These are phyloP conservation scores for Tillus elongatus DNA, from an alignment of 2,888 invertebrate genomes.

Conservation along the genomic window DNA sequence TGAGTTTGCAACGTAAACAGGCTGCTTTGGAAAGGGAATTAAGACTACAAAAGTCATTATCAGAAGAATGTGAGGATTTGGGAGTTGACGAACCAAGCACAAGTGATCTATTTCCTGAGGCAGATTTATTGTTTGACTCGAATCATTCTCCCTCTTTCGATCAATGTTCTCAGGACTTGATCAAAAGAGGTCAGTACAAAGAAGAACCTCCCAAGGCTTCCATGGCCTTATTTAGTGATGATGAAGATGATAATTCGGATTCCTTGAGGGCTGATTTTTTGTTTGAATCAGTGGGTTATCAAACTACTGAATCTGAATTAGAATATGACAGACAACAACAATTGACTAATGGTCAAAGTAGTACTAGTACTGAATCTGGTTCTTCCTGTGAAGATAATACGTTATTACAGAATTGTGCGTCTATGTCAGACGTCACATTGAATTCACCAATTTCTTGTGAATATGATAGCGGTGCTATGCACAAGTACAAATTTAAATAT, in stretches of 20 bases:
- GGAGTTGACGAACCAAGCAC: slow-evolving; percentile 75
- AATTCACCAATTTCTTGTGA: slow-evolving; percentile 40
- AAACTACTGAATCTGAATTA: slow-evolving; percentile 30
- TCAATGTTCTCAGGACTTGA: slow-evolving; percentile 44
- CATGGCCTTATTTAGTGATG: slow-evolving; percentile 34
- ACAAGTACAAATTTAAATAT: slow-evolving; percentile 39
- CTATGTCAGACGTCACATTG: slow-evolving; percentile 41
- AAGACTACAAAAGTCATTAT: slow-evolving; percentile 58
- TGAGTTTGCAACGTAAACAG: slow-evolving; percentile 41
- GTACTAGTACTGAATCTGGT: slow-evolving; percentile 29
- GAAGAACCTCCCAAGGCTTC: slow-evolving; percentile 30
- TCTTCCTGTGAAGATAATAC: slow-evolving; percentile 38
- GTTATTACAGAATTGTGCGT: slow-evolving; percentile 37
- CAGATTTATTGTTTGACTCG: slow-evolving; percentile 61
- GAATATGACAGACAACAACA: slow-evolving; percentile 31
- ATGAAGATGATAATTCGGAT: slow-evolving; percentile 34
- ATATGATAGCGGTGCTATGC: slow-evolving; percentile 29
- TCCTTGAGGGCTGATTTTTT: slow-evolving; percentile 36
- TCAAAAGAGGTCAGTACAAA: slow-evolving; percentile 20
- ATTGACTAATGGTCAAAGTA: slow-evolving; percentile 34
- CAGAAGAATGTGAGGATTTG: slow-evolving; percentile 70
- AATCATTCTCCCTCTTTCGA: slow-evolving; percentile 62
- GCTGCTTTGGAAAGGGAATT: slow-evolving; percentile 49
- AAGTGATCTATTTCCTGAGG: slow-evolving; percentile 69
- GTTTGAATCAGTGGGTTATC: slow-evolving; percentile 39